Conservation (phyloP, 2,797 vertebrate species). For the Gymnopithys bicolor region DNA sequence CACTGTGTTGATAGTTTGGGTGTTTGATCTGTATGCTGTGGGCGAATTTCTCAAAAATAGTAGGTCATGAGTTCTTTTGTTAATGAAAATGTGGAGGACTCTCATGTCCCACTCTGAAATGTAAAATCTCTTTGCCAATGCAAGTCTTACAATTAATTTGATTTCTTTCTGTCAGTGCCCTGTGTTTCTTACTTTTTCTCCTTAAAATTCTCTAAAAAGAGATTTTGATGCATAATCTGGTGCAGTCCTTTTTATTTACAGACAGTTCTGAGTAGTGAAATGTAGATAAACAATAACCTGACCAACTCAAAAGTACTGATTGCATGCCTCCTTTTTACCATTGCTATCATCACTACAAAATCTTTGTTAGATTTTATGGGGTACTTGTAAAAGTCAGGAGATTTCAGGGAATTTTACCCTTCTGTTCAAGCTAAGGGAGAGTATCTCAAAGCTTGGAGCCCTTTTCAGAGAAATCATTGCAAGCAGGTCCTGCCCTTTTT, state of each 20-base stretch:
- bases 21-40: neutral
- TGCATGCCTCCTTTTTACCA: neutral
- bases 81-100: neutral
- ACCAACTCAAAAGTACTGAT: neutral
- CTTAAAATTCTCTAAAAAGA: neutral
- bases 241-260: neutral
- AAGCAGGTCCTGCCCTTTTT: slow-evolving; percentile 1
- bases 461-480: neutral
- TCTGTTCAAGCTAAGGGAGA: neutral
- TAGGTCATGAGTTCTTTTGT: neutral
- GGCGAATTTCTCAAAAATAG: neutral
- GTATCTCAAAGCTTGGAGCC: neutral
- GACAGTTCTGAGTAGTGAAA: neutral
- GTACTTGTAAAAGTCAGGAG: neutral
- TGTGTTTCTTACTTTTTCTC: neutral
- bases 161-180: neutral
- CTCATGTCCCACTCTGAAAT: neutral
- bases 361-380: neutral
- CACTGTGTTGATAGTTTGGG: neutral
- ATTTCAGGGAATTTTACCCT: neutral
- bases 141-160: neutral
- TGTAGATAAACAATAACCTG: neutral
- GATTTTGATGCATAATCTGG: neutral
- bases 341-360: neutral
- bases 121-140: neutral